Conservation (phyloP, 2,797 vertebrate genomes). For the Gymnocypris eckloni region DNA sequence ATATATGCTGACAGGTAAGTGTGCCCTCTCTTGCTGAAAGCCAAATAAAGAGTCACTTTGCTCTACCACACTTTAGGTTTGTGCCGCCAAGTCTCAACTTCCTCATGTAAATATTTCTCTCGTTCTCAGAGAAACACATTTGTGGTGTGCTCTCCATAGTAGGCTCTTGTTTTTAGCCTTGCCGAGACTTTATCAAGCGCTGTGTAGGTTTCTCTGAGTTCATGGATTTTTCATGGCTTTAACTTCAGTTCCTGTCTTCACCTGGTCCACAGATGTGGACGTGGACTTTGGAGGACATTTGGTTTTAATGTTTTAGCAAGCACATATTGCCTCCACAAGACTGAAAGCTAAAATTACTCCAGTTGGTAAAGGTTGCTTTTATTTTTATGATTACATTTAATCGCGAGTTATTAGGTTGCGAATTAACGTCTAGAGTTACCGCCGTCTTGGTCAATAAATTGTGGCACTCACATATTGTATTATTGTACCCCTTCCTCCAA, state of each 20-base stretch:
- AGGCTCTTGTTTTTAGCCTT: slow-evolving; percentile 37
- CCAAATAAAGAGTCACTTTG: slow-evolving; percentile 29
- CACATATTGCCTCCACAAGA: background rate
- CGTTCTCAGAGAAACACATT: slow-evolving; percentile 32
- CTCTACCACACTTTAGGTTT: slow-evolving; percentile 22
- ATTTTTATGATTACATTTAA: slow-evolving; percentile 5
- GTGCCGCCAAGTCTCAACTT: slow-evolving; percentile 39
- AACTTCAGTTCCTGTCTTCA: slow-evolving; percentile 54
- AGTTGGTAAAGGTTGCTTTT: background rate
- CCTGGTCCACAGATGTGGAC: slow-evolving; percentile 68
- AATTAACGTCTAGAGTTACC: slow-evolving; percentile 8
- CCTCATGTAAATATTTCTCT: slow-evolving; percentile 55
- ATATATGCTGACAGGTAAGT: background rate
- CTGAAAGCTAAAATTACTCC: background rate
- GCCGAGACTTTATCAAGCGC: slow-evolving; percentile 18
- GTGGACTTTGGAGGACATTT: background rate
- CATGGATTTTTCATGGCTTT: slow-evolving; percentile 52
- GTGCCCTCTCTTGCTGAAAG: slow-evolving; percentile 24
- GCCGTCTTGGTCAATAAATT: slow-evolving; percentile 29
- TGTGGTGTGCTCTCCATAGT: slow-evolving; percentile 13
- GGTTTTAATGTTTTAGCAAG: slow-evolving; percentile 24
- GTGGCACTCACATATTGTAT: slow-evolving; percentile 30
- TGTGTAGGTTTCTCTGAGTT: slow-evolving; percentile 48
- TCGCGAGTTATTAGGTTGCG: background rate
- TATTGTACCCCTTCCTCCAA: slow-evolving; percentile 37